These are phyloP conservation scores for Chrysolina oricalcia DNA, from an alignment of 2,888 invertebrate genomes.

Conservation along the genomic window DNA sequence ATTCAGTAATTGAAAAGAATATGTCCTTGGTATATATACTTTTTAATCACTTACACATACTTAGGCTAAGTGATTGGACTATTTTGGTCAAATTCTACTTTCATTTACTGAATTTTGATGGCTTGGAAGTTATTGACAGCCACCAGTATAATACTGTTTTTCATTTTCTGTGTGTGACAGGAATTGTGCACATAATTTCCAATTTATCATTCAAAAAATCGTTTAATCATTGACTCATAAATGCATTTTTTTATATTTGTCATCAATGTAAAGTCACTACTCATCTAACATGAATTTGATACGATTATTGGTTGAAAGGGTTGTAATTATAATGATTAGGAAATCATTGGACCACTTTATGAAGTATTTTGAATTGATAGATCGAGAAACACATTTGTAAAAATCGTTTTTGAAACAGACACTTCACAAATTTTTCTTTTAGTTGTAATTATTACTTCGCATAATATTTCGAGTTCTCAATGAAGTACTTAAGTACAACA, in stretches of 20 bases:
- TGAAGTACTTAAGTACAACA: constrained; percentile 31
- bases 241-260: neutral
- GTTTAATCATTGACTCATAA: too few relatives aligned
- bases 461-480: neutral
- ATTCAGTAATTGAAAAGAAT: too few relatives aligned
- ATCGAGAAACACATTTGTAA: neutral
- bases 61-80: too few relatives aligned
- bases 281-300: neutral
- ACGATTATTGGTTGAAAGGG: neutral
- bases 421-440: neutral
- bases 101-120: too few relatives aligned
- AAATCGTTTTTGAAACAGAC: neutral
- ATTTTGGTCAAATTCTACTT: too few relatives aligned
- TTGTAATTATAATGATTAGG: neutral
- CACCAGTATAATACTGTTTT: neutral
- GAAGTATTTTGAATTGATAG: neutral
- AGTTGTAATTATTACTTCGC: neutral
- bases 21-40: too few relatives aligned
- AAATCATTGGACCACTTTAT: neutral
- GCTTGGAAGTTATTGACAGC: too few relatives aligned
- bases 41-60: too few relatives aligned
- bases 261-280: neutral
- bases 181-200: neutral
- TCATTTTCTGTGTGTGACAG: neutral
- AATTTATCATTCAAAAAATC: too few relatives aligned